Conservation (phyloP, 2,888 invertebrate species). For the Hofmannophila pseudospretella region DNA sequence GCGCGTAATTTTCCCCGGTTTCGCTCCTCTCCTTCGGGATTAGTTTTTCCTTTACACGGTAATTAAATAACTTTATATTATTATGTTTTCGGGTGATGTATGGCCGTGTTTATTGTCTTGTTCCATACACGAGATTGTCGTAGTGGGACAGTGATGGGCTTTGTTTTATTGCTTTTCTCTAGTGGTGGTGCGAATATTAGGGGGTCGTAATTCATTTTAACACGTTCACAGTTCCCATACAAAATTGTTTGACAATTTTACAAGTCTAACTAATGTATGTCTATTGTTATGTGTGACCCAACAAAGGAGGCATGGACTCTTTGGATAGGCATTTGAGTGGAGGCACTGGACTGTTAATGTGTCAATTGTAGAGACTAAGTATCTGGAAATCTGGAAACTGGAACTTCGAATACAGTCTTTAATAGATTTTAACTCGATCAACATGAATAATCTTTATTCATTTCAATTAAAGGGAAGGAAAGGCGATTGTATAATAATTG, state of each 20-base stretch:
- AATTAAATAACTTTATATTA: conserved; percentile 76
- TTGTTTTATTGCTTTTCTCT: conserved; percentile 17
- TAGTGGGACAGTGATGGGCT: not conserved
- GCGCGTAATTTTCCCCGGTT: conserved; percentile 67
- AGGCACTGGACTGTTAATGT: too few species aligned
- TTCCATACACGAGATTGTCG: conserved; percentile 18
- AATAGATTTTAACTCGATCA: conserved; percentile 11
- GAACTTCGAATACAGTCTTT: too few species aligned
- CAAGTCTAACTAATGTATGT: too few species aligned
- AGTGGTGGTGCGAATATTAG: not conserved
- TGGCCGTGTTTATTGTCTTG: conserved; percentile 67
- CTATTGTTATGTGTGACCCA: too few species aligned
- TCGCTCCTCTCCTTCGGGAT: conserved; percentile 53
- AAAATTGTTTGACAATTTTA: too few species aligned
- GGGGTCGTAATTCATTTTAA: not conserved
- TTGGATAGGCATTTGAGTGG: too few species aligned
- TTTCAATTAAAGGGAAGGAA: conserved; percentile 47
- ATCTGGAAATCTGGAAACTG: too few species aligned
- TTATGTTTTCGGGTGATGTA: conserved; percentile 70
- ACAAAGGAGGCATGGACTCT: too few species aligned
- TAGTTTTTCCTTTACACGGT: conserved; percentile 73
- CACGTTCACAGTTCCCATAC: too few species aligned
- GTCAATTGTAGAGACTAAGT: too few species aligned
- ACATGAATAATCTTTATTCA: conserved; percentile 48
- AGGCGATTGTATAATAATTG: conserved; percentile 43